These are phyloP conservation scores for Corapipo altera DNA, from an alignment of 2,113 vertebrate genomes.

Conservation along the genomic window DNA sequence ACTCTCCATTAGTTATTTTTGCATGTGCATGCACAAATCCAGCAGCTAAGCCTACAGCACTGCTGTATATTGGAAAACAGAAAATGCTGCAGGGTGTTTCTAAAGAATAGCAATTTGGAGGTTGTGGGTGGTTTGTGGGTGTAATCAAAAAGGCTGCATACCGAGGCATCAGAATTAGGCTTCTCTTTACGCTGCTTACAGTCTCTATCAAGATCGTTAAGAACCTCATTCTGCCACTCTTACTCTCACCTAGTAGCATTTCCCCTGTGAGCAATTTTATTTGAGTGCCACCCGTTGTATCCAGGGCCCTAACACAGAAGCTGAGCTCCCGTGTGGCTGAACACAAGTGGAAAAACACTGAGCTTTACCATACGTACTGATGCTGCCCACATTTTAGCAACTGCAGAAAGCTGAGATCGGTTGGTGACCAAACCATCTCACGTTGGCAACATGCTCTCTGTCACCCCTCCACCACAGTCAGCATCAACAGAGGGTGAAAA, in stretches of 20 bases:
- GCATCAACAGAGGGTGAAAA: not conserved
- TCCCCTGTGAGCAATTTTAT: not conserved
- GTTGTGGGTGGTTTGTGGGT: constrained; percentile 65
- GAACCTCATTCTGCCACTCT: constrained; percentile 32
- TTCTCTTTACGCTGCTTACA: constrained; percentile 59
- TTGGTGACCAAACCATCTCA: not conserved
- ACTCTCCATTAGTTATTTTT: constrained; percentile 53
- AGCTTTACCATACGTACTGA: not conserved
- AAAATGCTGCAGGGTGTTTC: constrained; percentile 64
- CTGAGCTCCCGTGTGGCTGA: not conserved
- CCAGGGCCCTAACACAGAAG: not conserved
- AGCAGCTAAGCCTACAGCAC: constrained; percentile 44
- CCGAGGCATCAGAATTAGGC: constrained; percentile 44
- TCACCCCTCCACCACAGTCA: not conserved
- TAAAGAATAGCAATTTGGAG: constrained; percentile 63
- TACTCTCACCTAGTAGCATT: not conserved
- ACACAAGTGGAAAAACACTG: not conserved
- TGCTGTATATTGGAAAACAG: constrained; percentile 38
- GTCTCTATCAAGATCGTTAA: constrained; percentile 25
- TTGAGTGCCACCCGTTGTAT: not conserved
- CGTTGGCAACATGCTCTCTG: rapidly evolving
- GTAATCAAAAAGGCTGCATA: constrained; percentile 59
- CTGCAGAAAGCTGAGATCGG: not conserved
- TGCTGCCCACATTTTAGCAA: not conserved
- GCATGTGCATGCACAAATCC: constrained; percentile 43